Base-by-base conservation (phyloP, 1,140 invertebrate genomes). In the Sarcophaga peregrina region DNA sequence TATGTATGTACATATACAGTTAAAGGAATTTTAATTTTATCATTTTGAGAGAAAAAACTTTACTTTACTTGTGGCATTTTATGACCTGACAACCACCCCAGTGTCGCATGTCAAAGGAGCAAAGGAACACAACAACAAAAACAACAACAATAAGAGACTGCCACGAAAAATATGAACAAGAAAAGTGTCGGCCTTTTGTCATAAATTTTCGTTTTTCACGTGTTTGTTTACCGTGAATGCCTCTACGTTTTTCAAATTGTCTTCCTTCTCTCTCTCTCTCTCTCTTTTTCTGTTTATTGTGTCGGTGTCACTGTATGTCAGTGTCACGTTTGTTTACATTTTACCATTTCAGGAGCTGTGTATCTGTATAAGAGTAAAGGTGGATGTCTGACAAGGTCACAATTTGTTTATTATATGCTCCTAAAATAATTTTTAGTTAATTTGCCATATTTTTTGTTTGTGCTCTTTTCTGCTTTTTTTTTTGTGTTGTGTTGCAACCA, bases 21-120 rank as follows among this genome's bases (percentile, higher is more conserved):
- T 37, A 37, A 37, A 37, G 25, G 25, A 37, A 37, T 37, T 37
- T 37, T 37, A 37, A 37, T 37, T 37, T 37, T 37, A 37, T 37
- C 25, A 37, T 37, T 37, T 58, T 13, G n/a, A 58, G n/a, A n/a
- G 17, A 8, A 68, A n/a, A 52, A 68, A 68, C 62, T 20, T 68
- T 68, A 68, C 17, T 68, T 20, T 68, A 68, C 17, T 68, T 20
- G 62, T 68, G 62, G 62, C 62, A 25, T 68, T 68, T 68, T 68
- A 68, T 25, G 20, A 68, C 62, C 62, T 68, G 62, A 20, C 20
- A 68, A 25, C n/a, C 62, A 68, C 20, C 62, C 10, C 8, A 68
- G 62, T 68, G 62, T 68, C 62, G 62, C 62, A 68, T 68, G 62
- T 68, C 62, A 68, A 68, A 68, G 8, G 20, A 68, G 20, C n/a